Evolutionary conservation across 2,888 invertebrate species (phyloP), one percentile per base, ranked within the genome.

Genomic region (Disparrhopalites patrizii): DNA sequence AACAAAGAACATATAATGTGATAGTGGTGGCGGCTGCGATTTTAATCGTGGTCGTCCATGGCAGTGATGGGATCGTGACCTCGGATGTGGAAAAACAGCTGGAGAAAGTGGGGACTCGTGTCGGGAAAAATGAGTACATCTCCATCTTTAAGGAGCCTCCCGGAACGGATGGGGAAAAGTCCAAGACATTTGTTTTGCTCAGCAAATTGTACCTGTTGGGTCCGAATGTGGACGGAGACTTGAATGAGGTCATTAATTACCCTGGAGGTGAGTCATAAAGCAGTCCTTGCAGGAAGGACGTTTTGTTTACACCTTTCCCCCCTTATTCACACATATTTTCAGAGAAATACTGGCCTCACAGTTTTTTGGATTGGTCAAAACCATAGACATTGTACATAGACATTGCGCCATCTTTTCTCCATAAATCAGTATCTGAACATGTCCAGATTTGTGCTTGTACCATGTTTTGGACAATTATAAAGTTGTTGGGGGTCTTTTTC

Each of bases 181-280:
- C 55, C 23, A 63, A 38, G 25, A 63, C 63, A 2, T 63, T 43
- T 63, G 63, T 63, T 20, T 33, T 63, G 4, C 56, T 63, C 20
- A 63, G 63, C 27, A 63, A 56, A 47, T 28, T 63, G 20, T 63
- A 55, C 31, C n/a, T 56, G 33, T 20, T 63, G 8, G 38, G 38
- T 8, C 20, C 10, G 5, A 43, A 40, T 58, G 27, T 18, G n/a
- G 33, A 31, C 28, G 23, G 23, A 4, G 30, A 31, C 55, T 20
- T 31, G 4, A 62, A 38, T 62, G 62, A 52, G 54, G 36, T 62
- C 5, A 20, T 55, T 10, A 36, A 15, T 3, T 36, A 25, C 27
- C 62, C 62, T 28, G 40, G 33, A 38, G 62, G 62, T 62, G 36
- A 30, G 40, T 52, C 8, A n/a, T n/a, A n/a, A n/a, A n/a, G n/a